A percentile compares a stretch with the other conserved stretches of the same genome.
Conservation (phyloP, 2,888 invertebrate species). For the Argyresthia albistria region DNA sequence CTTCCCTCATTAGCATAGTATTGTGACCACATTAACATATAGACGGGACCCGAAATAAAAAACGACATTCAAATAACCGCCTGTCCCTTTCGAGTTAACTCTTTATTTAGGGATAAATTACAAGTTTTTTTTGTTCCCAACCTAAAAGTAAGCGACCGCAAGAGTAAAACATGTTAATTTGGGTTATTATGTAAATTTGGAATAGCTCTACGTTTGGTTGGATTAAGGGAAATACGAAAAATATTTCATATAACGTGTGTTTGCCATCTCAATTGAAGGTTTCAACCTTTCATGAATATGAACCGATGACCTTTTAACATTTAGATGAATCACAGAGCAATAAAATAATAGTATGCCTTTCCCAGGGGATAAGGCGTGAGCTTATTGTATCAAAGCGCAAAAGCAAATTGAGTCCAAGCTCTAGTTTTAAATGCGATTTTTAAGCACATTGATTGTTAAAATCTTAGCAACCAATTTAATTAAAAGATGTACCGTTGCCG, state of each 20-base stretch:
- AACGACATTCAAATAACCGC: conserved; percentile 30
- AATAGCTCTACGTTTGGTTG: too few species aligned
- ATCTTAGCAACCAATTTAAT: too few species aligned
- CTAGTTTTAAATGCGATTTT: too few species aligned
- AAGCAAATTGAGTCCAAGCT: too few species aligned
- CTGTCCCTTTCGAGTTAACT: conserved; percentile 22
- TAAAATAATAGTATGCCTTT: too few species aligned
- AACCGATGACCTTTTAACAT: too few species aligned
- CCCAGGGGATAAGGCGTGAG: too few species aligned
- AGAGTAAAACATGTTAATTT: neutral
- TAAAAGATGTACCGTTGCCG: too few species aligned
- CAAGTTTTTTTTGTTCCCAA: neutral
- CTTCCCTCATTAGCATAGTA: conserved; percentile 38
- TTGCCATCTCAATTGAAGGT: neutral
- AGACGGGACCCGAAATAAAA: conserved; percentile 37
- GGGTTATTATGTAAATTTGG: neutral
- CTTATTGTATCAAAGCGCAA: too few species aligned
- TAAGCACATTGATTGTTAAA: too few species aligned
- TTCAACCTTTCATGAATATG: too few species aligned
- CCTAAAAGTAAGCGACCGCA: neutral
- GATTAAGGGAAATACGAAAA: neutral
- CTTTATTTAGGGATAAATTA: neutral
- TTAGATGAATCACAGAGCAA: too few species aligned
- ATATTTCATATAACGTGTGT: neutral
- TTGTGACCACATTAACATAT: conserved; percentile 51